Evolutionary conservation across 2,797 vertebrate genomes (phyloP).

Genomic region (Sphenopsis melanotis): DNA sequence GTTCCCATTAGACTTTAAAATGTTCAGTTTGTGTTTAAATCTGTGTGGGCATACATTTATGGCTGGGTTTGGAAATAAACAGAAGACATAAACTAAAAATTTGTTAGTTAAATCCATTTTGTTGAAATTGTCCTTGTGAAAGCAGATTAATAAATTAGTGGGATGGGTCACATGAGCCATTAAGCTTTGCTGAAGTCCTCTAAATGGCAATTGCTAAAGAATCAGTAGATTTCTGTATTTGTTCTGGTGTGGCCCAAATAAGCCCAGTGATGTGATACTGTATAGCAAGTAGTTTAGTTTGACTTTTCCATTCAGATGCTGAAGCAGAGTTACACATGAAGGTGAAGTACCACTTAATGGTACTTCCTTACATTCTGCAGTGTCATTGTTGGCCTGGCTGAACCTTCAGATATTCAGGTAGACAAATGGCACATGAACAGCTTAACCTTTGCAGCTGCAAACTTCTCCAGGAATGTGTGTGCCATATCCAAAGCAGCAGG

Average conservation of each 20-base stretch:
- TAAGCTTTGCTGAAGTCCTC: neutral
- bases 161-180: neutral
- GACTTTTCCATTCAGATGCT: neutral
- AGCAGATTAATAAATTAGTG: neutral
- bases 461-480: neutral
- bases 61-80: neutral
- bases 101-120: neutral
- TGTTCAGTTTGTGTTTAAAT: neutral
- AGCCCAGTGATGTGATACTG: neutral
- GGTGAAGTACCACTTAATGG: neutral
- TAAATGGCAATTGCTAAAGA: neutral
- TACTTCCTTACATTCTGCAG: neutral
- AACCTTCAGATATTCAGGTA: neutral
- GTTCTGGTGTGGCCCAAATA: neutral
- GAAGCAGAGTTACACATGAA: neutral
- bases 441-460: neutral
- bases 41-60: neutral
- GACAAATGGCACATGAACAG: neutral
- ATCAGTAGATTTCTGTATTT: neutral
- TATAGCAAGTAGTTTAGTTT: neutral
- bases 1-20: neutral
- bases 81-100: neutral
- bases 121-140: neutral
- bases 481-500: neutral
- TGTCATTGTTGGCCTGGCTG: neutral